Evolutionary conservation across 2,888 invertebrate species (phyloP), one percentile per base, ranked within the genome.

Genomic region (Temnothorax ravouxi): DNA sequence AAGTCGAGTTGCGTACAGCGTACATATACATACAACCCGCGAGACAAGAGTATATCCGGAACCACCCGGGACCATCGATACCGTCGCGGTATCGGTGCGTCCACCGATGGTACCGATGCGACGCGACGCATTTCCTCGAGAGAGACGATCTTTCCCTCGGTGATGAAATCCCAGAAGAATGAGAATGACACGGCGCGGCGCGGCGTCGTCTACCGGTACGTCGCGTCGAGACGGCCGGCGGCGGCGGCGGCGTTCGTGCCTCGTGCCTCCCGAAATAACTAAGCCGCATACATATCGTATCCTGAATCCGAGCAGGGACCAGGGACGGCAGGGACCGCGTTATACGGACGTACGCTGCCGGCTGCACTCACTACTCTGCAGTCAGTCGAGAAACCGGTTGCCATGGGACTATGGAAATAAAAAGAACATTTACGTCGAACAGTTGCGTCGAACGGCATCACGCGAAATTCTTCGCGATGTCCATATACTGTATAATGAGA

Each of bases 191-290:
- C 91, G 90, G 88, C 91, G 88, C 91, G 90, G 88, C 91, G 93
- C 91, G 90, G 88, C 91, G 93, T n/a, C n/a, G 25, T 93, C 93
- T 93, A 91, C 90, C 89, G 90, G 89, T 86, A 89, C 89, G 92
- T 92, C 93, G 92, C 89, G 92, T 92, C 93, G 92, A 93, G 93
- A 93, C 93, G 90, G n/a, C n/a, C n/a, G n/a, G n/a, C n/a, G n/a
- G n/a, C n/a, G n/a, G 87, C 34, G 34, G 34, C 34, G 34, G 34
- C 34, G 34, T 6, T 5, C 34, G 86, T 84, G 84, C 87, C 87
- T 88, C 82, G 88, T 75, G 75, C 25, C 52, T 84, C 88, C 84
- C 84, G 82, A 89, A 89, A 89, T 89, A 89, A 88, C 88, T 77
- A 61, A 4, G 5, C 5, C 34, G 52, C 54, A 75, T 59, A 34